Conservation (phyloP, 2,888 invertebrate species). For the Mystacides longicornis region DNA sequence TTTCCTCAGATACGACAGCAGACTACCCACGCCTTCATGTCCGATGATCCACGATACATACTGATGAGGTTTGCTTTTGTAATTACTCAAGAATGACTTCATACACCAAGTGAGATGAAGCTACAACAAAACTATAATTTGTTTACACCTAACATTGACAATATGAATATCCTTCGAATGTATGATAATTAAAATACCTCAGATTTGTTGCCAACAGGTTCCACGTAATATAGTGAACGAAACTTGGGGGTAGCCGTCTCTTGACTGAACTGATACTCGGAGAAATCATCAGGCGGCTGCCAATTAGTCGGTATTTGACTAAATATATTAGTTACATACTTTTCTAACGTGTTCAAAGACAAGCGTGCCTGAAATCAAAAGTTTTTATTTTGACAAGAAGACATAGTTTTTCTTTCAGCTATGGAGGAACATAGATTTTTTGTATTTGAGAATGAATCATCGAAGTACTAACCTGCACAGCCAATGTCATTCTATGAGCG, state of each 20-base stretch:
- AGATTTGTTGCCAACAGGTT: slow-evolving; percentile 65
- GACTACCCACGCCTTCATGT: slow-evolving; percentile 78
- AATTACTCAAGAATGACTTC: slow-evolving; percentile 48
- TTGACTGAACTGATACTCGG: slow-evolving; percentile 37
- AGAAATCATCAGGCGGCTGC: slow-evolving; percentile 56
- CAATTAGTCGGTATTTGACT: slow-evolving; percentile 61
- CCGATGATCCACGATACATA: slow-evolving; percentile 74
- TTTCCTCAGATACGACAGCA: slow-evolving; percentile 68
- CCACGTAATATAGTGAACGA: slow-evolving; percentile 63
- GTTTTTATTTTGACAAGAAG: no score
- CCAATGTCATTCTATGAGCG: slow-evolving; percentile 81
- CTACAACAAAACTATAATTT: slow-evolving; percentile 31
- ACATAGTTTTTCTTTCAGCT: no score
- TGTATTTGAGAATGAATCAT: no score
- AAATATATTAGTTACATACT: slow-evolving; percentile 60
- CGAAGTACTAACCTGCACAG: slow-evolving; percentile 63
- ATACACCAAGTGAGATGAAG: slow-evolving; percentile 44
- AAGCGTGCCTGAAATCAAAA: slow-evolving; percentile 44
- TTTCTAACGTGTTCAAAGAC: slow-evolving; percentile 56
- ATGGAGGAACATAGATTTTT: background rate
- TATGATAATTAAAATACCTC: no score
- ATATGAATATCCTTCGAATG: no score
- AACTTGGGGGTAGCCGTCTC: slow-evolving; percentile 54
- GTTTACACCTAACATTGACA: no score
- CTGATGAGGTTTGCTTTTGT: slow-evolving; percentile 68